Base-by-base conservation (phyloP, 2,113 vertebrate genomes). In the Regulus satrapa region DNA sequence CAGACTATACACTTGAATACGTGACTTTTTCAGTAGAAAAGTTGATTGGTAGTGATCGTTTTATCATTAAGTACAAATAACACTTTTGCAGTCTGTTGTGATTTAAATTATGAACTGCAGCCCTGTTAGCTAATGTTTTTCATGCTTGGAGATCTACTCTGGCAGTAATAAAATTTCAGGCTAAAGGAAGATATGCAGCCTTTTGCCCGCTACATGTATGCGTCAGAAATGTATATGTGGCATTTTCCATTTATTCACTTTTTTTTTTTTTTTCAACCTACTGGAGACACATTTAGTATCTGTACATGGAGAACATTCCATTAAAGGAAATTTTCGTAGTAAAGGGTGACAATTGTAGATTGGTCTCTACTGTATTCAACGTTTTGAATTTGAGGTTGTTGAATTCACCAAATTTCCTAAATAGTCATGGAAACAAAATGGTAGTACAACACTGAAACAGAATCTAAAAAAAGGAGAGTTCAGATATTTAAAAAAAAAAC, bases 21-120 rank as follows among this genome's bases (percentile, higher is more conserved):
- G 71, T 55, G 61, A 20, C 14, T 29, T 31, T 85, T 59, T 81
- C 58, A 51, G 54, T 88, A 61, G 73, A 76, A 78, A n/a, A 26
- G 28, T 80, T 31, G 38, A 64, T 82, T 88, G 25, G 18, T 55
- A 71, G 32, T 55, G 67, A 45, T 83, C 13, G 29, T 45, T 61
- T 87, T 40, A 36, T 32, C 36, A 25, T 73, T 38, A 73, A 92
- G 79, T 80, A 36, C 38, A 59, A 96, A 41, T 41, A 56, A 14
- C 36, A 45, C 56, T 66, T 82, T 86, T 87, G 38, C 34, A 85
- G 63, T 88, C 91, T 72, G 24, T 38, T 94, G 38, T 90, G 73
- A 94, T 85, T 93, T 75, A 94, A 90, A 88, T 93, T 85, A 87
- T 48, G 29, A 93, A 76, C 51, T 94, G 24, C 49, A 75, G 56